Conservation (phyloP, 64 coral and sea anemone species). For the Orbicella faveolata region DNA sequence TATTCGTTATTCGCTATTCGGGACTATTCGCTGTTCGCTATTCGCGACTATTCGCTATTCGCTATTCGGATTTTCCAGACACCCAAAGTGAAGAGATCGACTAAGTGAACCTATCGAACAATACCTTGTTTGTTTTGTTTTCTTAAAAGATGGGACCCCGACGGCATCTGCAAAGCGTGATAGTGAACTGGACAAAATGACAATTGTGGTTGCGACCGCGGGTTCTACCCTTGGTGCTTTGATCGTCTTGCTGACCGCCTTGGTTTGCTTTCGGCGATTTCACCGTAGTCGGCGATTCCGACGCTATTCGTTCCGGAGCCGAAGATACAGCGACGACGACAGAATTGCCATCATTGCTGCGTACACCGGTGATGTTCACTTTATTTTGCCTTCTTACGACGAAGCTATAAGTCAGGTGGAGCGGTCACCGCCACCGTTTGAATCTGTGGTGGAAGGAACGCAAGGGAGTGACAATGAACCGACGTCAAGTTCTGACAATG, state of each 20-base stretch:
- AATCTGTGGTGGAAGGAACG: conserved; percentile 47
- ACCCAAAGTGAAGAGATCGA: too few species aligned
- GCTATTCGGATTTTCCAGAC: too few species aligned
- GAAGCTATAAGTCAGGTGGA: conserved; percentile 83
- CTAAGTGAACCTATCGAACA: too few species aligned
- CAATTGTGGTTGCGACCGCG: conserved; percentile 81
- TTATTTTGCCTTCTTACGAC: conserved; percentile 85
- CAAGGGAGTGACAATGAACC: neutral
- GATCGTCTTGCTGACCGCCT: conserved; percentile 65
- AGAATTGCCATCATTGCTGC: conserved; percentile 77
- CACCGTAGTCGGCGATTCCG: conserved; percentile 84
- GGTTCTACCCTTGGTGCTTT: conserved; percentile 85
- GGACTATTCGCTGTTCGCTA: too few species aligned
- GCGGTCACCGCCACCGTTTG: conserved; percentile 73
- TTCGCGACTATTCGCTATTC: too few species aligned
- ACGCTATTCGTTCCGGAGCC: conserved; percentile 63
- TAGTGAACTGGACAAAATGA: conserved; percentile 77
- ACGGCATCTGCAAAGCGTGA: neutral
- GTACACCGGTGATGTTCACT: conserved; percentile 74
- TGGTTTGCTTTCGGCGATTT: conserved; percentile 77
- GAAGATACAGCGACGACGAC: conserved; percentile 79
- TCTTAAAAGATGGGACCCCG: neutral
- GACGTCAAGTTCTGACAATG: conserved; percentile 1
- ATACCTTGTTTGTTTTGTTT: neutral
- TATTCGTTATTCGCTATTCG: too few species aligned